Base-by-base conservation (phyloP, 2,888 invertebrate genomes). In the Amphipyra tragopoginis region DNA sequence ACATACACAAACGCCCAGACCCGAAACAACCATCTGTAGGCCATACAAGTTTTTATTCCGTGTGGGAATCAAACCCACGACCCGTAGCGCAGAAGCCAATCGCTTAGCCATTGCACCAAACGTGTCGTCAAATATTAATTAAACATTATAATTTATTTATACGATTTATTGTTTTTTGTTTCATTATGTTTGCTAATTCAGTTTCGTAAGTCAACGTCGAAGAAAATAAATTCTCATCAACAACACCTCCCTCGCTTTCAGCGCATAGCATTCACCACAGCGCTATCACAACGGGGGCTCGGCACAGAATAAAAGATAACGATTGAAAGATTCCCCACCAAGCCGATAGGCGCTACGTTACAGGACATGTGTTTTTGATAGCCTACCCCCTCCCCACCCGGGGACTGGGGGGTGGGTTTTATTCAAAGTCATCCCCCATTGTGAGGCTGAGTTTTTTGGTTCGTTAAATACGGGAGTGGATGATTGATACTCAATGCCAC, bases 321-420 rank as follows among this genome's bases (percentile, higher is more conserved):
- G 88, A 88, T 87, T 87, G 87, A 86, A 89, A 88, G 90, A 87
- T 87, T 84, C 83, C 75, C 76, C 72, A 68, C 77, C 81, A 77
- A 81, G 72, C 80, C 84, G 81, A 81, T 81, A 79, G 82, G 75
- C 79, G 75, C 77, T 78, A 73, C 61, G 77, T 68, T 86, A 75
- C 79, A 79, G 81, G 87, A 84, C 89, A 86, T 85, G 87, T 89
- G 89, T 85, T 82, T 77, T 78, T 85, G 86, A 88, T 86, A 78
- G 87, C 79, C 69, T 68, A 47, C 51, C 50, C 61, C 68, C 65
- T 29, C 60, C 53, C 52, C 26, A 21, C 39, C 33, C 0, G 7
- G n/a, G 44, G 29, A 29, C 1, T 13, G 8, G n/a, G 33, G 44
- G 53, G 50, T 48, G 47, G 49, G 38, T 47, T 63, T 62, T 77